These are phyloP conservation scores for Pachypsylla venusta DNA, from an alignment of 1,140 invertebrate species.

Conservation along the genomic window DNA sequence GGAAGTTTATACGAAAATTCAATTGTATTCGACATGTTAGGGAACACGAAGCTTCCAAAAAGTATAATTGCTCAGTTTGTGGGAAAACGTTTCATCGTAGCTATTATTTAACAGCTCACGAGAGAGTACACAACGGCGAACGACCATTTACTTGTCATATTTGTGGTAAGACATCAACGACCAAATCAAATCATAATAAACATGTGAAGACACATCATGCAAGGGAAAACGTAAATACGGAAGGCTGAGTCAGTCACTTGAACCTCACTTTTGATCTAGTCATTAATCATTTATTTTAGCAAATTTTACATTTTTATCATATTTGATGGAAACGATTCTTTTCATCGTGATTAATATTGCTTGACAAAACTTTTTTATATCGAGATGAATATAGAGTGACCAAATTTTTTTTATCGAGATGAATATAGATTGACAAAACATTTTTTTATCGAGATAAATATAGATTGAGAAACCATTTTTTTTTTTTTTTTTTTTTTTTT, in stretches of 20 bases:
- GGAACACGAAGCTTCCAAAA: constrained; percentile 75
- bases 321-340: too few species aligned
- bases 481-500: too few species aligned
- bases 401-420: too few species aligned
- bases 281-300: too few species aligned
- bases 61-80: constrained; percentile 71
- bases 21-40: constrained; percentile 80
- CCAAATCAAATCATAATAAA: constrained; percentile 78
- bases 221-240: constrained; percentile 64
- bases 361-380: too few species aligned
- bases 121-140: constrained; percentile 67
- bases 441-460: too few species aligned
- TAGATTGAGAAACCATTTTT: too few species aligned
- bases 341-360: too few species aligned
- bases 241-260: constrained; percentile 51
- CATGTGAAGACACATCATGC: constrained; percentile 77
- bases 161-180: constrained; percentile 70
- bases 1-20: constrained; percentile 83
- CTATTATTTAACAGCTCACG: constrained; percentile 74
- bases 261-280: too few species aligned
- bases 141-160: constrained; percentile 69
- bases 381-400: too few species aligned
- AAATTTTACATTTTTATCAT: too few species aligned
- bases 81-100: constrained; percentile 71
- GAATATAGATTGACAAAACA: too few species aligned